These are phyloP conservation scores for Nemoura dubitans DNA, from an alignment of 2,888 invertebrate genomes.

Conservation along the genomic window DNA sequence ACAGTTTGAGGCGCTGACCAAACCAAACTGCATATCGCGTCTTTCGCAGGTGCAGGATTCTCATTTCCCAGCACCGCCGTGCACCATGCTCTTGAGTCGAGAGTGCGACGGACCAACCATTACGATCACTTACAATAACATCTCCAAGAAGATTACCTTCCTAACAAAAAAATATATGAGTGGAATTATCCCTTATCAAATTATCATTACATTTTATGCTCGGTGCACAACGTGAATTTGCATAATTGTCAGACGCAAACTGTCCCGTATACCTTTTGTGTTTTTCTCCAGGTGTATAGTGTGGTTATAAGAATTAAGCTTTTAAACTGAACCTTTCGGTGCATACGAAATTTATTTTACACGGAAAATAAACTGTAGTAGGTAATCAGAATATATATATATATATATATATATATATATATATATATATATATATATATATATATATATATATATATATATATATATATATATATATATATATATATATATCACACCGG, in stretches of 20 bases:
- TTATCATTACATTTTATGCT: neutral
- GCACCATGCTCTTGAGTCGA: neutral
- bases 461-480: no score
- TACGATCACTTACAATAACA: constrained; percentile 7
- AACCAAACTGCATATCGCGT: neutral
- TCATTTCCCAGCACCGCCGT: no score
- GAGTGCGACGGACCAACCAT: neutral
- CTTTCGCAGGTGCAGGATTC: neutral
- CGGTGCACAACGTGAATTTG: neutral
- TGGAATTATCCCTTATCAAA: constrained; percentile 3
- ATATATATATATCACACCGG: no score
- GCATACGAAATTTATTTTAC: neutral
- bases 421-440: no score
- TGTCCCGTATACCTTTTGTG: neutral
- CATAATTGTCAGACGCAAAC: neutral
- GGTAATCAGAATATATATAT: no score
- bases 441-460: no score
- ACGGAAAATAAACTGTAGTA: neutral
- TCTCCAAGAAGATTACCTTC: neutral
- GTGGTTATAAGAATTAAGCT: neutral
- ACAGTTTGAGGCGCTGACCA: neutral
- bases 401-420: no score
- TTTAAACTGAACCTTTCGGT: neutral
- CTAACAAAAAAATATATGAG: neutral
- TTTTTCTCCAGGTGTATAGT: neutral